Evolutionary conservation across 2,797 vertebrate genomes (phyloP).

Genomic region (Spinus olivaceus): DNA sequence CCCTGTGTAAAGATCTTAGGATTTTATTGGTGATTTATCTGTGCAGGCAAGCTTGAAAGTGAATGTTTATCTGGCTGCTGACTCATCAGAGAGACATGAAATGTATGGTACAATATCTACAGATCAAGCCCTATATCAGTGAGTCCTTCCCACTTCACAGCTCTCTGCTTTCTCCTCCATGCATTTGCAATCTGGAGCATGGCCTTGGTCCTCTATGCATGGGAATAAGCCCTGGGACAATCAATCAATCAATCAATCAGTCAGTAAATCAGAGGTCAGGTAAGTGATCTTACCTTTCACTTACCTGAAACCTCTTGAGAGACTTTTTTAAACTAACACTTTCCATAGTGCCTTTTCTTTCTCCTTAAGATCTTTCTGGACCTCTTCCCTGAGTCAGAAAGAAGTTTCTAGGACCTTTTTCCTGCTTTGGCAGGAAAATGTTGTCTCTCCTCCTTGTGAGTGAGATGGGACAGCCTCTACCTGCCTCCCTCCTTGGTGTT

Average conservation of each 20-base stretch:
- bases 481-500: fast-evolving
- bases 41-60: background rate
- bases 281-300: no score
- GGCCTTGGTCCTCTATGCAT: fast-evolving
- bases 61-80: background rate
- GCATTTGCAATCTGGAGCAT: background rate
- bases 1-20: background rate
- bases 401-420: background rate
- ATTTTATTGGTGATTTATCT: background rate
- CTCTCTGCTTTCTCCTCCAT: background rate
- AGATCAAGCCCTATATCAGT: fast-evolving
- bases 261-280: background rate
- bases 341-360: background rate
- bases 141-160: background rate
- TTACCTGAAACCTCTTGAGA: background rate
- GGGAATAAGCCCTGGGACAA: background rate
- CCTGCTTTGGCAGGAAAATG: background rate
- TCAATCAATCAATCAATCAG: background rate
- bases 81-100: background rate
- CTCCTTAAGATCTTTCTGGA: background rate
- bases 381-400: background rate
- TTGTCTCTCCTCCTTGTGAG: background rate
- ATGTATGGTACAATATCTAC: background rate
- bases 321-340: background rate
- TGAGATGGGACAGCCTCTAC: background rate